These are phyloP conservation scores for Hydrolagus affinis DNA, from an alignment of 2,113 vertebrate genomes.

Conservation along the genomic window DNA sequence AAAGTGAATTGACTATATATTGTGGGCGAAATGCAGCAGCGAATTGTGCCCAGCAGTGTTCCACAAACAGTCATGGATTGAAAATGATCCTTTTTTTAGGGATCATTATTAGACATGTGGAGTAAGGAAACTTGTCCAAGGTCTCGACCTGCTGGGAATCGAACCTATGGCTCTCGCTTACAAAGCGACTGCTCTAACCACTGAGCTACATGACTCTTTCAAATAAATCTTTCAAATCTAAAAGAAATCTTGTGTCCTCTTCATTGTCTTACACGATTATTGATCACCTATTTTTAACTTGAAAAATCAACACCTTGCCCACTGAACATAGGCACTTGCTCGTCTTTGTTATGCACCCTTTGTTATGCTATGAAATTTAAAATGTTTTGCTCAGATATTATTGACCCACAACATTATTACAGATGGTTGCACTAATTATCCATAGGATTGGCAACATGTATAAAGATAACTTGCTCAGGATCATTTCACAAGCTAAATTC, in stretches of 20 bases:
- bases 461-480: neutral
- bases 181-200: too few relatives aligned
- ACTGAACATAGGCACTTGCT: neutral
- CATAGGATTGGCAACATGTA: neutral
- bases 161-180: too few relatives aligned
- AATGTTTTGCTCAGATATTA: neutral
- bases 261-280: neutral
- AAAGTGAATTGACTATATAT: too few relatives aligned
- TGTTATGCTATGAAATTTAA: neutral
- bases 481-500: conserved; percentile 24
- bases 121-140: too few relatives aligned
- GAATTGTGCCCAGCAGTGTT: too few relatives aligned
- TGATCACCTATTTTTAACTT: neutral
- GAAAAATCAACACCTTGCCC: neutral
- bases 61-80: too few relatives aligned
- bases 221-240: neutral
- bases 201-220: too few relatives aligned
- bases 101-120: too few relatives aligned
- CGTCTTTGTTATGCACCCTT: neutral
- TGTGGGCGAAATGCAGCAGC: too few relatives aligned
- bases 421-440: conserved; percentile 1
- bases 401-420: neutral
- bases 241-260: neutral
- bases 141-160: too few relatives aligned
- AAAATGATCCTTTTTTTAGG: too few relatives aligned